phyloP scores from a whole-genome alignment of 2,113 vertebrate genomes.

The Cebus imitator region DNA sequence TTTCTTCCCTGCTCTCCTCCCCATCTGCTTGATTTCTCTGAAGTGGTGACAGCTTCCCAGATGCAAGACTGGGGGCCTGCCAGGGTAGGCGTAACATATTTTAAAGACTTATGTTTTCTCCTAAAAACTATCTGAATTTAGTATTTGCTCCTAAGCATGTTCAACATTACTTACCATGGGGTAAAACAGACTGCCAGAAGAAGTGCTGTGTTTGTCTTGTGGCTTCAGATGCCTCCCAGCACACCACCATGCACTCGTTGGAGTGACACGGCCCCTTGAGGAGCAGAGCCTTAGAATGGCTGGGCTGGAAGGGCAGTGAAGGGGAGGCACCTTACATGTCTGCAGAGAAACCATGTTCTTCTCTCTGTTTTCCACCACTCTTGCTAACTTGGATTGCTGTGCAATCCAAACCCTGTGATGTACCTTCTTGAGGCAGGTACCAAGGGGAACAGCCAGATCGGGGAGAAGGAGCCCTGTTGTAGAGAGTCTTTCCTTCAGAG shows the following conservation, averaged over 20 bases:
- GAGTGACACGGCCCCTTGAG: not conserved
- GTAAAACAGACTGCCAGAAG: not conserved
- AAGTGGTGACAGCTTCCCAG: not conserved
- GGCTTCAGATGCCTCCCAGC: not conserved
- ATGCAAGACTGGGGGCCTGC: not conserved
- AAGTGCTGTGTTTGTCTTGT: not conserved
- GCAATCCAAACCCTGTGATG: not conserved
- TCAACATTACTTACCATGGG: not conserved
- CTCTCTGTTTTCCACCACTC: not conserved
- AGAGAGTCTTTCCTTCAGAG: not conserved
- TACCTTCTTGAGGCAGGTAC: not conserved
- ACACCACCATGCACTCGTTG: accelerated
- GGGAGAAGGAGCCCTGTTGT: not conserved
- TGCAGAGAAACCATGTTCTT: not conserved
- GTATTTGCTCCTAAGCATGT: not conserved
- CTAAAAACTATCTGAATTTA: constrained; percentile 17
- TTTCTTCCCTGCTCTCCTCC: not conserved
- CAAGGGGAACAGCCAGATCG: not conserved
- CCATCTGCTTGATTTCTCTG: not conserved
- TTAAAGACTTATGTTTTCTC: constrained; percentile 46
- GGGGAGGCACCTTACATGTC: not conserved
- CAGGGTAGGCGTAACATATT: not conserved
- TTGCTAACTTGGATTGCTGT: no score
- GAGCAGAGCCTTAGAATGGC: not conserved
- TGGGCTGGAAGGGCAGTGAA: not conserved